Evolutionary conservation across 2,113 vertebrate species (phyloP), one percentile per base, ranked within the genome.

Genomic region (Clinocottus analis): DNA sequence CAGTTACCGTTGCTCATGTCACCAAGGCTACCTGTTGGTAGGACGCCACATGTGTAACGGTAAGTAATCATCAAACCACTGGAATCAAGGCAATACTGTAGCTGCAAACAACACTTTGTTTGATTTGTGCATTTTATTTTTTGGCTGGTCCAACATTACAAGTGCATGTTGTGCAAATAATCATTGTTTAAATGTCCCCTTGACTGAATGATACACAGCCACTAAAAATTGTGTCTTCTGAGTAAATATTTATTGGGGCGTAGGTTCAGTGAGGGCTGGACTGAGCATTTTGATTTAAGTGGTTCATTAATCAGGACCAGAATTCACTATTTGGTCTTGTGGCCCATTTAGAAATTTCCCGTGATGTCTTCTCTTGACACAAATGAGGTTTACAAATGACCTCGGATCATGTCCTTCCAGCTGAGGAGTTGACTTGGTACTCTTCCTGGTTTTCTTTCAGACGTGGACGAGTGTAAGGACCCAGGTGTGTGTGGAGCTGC

Each of bases 1-100:
- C 59, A 98, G 96, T 91, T 98, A 97, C 93, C 94, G 72, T 41
- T 99, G 98, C 61, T 94, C 94, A 1, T 99, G 98, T 92, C 87
- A 90, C 72, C 93, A 91, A 2, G 98, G 98, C 53, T 99, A 96
- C 37, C 8, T 13, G 0, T 91, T 96, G 84, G 85, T 80, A 0
- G 95, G 96, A 68, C 85, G 87, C 85, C 95, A 90, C 88, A 92
- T 59, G 7, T 99, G 98, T 89, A 66, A 88, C 84, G 98, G 98
- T 99, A 85, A 95, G 95, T 5, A n/a, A n/a, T 29, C 12, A 39
- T 72, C 53, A n/a, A n/a, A n/a, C n/a, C n/a, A n/a, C n/a, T n/a
- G n/a, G n/a, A n/a, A n/a, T n/a, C n/a, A n/a, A 63, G n/a, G 66
- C 45, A 49, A 12, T 69, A 65, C 35, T 39, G 2, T 16, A 37